Evolutionary conservation across 2,888 invertebrate species (phyloP).

Genomic region (Criorhina ranunculi): DNA sequence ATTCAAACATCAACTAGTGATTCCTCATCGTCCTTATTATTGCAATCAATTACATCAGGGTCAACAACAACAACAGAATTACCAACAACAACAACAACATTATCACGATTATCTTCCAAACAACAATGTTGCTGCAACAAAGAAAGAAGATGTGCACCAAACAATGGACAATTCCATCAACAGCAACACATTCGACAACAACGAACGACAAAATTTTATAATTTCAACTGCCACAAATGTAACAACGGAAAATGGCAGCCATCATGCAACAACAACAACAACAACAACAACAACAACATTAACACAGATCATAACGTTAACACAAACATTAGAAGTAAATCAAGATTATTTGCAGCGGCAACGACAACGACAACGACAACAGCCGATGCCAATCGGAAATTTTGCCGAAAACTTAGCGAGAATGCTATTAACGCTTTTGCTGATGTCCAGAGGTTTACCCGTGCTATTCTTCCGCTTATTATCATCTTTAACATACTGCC

Average conservation of each 20-base stretch:
- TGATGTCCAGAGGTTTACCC: slow-evolving; percentile 83
- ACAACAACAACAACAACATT: slow-evolving; percentile 20
- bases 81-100: slow-evolving; percentile 70
- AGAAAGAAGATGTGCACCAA: slow-evolving; percentile 46
- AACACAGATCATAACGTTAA: slow-evolving; percentile 14
- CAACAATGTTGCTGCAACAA: slow-evolving; percentile 55
- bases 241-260: slow-evolving; percentile 53
- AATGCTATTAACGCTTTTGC: slow-evolving; percentile 79
- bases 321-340: slow-evolving; percentile 42
- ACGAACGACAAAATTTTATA: slow-evolving; percentile 55
- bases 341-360: slow-evolving; percentile 10
- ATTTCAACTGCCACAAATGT: slow-evolving; percentile 51
- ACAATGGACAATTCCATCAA: slow-evolving; percentile 26
- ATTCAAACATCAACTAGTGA: slow-evolving; percentile 32
- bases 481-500: slow-evolving; percentile 85
- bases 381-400: slow-evolving; percentile 13
- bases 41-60: slow-evolving; percentile 54
- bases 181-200: slow-evolving; percentile 66
- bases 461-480: slow-evolving; percentile 83
- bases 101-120: slow-evolving; percentile 82
- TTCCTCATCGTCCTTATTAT: slow-evolving; percentile 46
- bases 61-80: slow-evolving; percentile 69
- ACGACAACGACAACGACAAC: slow-evolving; percentile 4
- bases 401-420: slow-evolving; percentile 46
- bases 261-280: slow-evolving; percentile 39